Evolutionary conservation across 2,113 vertebrate species (phyloP).

Genomic region (Bubo bubo): DNA sequence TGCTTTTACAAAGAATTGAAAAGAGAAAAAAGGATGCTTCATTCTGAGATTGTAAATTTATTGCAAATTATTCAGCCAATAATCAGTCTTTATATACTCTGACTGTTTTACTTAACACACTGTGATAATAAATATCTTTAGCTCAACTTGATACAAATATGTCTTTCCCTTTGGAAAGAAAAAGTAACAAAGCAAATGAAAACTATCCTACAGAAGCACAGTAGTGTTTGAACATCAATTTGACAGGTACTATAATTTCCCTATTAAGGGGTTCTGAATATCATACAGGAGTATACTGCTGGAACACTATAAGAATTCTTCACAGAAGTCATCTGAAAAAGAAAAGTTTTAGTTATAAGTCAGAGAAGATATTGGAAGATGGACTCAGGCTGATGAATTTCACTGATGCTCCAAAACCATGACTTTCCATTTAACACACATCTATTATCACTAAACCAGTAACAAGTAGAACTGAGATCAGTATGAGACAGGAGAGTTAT

Average conservation of each 20-base stretch:
- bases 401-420: conserved; percentile 52
- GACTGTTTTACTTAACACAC: conserved; percentile 36
- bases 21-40: conserved; percentile 53
- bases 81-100: conserved; percentile 42
- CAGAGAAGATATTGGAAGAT: conserved; percentile 20
- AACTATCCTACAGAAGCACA: conserved; percentile 70
- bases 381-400: conserved; percentile 54
- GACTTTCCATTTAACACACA: conserved; percentile 60
- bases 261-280: conserved; percentile 60
- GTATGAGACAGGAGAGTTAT: conserved; percentile 51
- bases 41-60: conserved; percentile 56
- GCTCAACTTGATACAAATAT: conserved; percentile 72
- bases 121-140: conserved; percentile 74
- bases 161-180: conserved; percentile 70
- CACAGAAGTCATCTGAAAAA: conserved; percentile 42
- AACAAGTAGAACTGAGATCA: conserved; percentile 66
- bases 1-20: conserved; percentile 66
- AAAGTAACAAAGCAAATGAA: conserved; percentile 66
- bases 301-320: conserved; percentile 50
- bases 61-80: conserved; percentile 68
- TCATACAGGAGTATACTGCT: conserved; percentile 46
- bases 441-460: conserved; percentile 64
- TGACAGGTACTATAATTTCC: conserved; percentile 75
- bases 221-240: conserved; percentile 65
- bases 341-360: conserved; percentile 65